These are phyloP conservation scores for Grus americana DNA, from an alignment of 2,113 vertebrate species.

Conservation along the genomic window DNA sequence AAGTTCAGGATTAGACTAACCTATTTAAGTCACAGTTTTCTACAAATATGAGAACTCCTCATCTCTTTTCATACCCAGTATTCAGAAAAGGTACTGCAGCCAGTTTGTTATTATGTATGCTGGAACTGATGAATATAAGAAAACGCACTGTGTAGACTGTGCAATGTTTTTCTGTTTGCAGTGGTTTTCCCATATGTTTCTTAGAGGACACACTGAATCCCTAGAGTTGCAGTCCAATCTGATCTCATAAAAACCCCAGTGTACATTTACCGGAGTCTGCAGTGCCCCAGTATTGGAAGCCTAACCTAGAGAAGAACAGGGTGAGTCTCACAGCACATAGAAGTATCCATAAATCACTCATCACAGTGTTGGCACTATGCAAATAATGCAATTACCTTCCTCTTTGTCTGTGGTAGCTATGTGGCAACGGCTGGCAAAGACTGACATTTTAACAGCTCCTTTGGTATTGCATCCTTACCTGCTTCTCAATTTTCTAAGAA, in stretches of 20 bases:
- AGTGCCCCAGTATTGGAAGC: background rate
- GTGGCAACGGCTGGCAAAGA: background rate
- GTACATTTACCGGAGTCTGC: background rate
- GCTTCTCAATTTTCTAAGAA: slow-evolving; percentile 25
- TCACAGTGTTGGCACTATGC: background rate
- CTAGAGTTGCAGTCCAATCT: background rate
- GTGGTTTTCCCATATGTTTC: background rate
- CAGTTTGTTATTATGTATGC: background rate
- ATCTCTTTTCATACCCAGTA: background rate
- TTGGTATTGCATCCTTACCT: background rate
- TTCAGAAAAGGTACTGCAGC: background rate
- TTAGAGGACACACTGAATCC: background rate
- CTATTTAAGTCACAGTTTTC: background rate
- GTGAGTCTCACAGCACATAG: background rate
- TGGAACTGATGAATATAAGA: background rate
- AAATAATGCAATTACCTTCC: slow-evolving; percentile 4
- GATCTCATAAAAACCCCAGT: background rate
- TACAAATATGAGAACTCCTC: background rate
- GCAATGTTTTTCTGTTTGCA: background rate
- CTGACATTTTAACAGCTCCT: slow-evolving; percentile 20
- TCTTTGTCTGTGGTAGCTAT: background rate
- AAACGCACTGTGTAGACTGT: background rate
- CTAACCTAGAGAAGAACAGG: background rate
- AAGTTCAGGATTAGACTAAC: background rate
- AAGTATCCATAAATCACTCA: background rate